Evolutionary conservation across 1,140 invertebrate species (phyloP).

Genomic region (Ruditapes philippinarum): DNA sequence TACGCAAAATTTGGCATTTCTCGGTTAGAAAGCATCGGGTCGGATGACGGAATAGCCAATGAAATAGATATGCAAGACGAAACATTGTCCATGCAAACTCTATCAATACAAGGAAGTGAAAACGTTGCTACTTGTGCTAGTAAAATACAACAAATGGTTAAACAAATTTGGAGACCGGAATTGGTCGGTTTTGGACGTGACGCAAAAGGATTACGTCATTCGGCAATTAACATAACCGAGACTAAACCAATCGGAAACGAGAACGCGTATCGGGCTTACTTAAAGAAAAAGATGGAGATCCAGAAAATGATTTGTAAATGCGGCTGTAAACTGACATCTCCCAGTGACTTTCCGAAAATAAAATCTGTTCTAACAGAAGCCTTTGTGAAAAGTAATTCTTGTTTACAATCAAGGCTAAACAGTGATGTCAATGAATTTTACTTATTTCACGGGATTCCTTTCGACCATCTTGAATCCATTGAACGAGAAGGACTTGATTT

Average conservation of each 20-base stretch:
- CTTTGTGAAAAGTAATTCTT: no score
- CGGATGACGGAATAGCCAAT: no score
- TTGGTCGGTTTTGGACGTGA: not conserved
- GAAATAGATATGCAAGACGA: no score
- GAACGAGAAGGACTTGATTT: not conserved
- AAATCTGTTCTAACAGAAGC: not conserved
- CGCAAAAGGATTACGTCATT: not conserved
- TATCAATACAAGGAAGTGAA: no score
- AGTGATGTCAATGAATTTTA: not conserved
- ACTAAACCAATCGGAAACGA: not conserved
- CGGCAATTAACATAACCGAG: not conserved
- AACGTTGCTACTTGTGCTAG: no score
- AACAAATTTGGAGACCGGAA: not conserved
- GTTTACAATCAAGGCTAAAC: not conserved
- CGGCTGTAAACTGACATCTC: not conserved
- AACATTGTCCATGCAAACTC: no score
- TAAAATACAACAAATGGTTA: not conserved
- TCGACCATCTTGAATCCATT: not conserved
- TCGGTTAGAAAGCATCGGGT: no score
- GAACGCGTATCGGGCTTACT: not conserved
- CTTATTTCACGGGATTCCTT: not conserved
- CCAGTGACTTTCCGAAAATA: not conserved
- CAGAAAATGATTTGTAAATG: not conserved
- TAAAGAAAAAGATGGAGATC: not conserved
- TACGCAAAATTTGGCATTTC: no score